Evolutionary conservation across 2,113 vertebrate genomes (phyloP).

Genomic region (Fulmarus glacialis): DNA sequence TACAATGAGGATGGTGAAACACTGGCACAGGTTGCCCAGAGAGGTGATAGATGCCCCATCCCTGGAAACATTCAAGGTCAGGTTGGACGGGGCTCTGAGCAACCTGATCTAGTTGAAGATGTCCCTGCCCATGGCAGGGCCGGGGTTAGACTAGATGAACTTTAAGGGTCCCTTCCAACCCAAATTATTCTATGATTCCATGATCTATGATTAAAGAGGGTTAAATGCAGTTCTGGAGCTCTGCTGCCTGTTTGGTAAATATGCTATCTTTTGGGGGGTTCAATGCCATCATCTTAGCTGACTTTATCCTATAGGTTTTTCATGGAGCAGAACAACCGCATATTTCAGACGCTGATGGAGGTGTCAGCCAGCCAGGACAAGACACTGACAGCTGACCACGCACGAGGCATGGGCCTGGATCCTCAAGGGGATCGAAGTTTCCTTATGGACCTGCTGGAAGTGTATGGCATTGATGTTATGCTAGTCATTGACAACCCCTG

Average conservation of each 20-base stretch:
- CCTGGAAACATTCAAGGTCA: no score
- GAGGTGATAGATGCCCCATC: no score
- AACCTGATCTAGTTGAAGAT: no score
- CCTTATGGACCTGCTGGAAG: constrained; percentile 93
- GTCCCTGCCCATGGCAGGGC: no score
- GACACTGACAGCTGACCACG: constrained; percentile 90
- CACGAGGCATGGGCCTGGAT: constrained; percentile 96
- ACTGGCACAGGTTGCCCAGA: no score
- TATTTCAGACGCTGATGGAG: constrained; percentile 94
- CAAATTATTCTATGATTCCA: background rate
- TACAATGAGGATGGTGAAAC: no score
- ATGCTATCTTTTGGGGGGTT: background rate
- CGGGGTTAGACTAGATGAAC: no score
- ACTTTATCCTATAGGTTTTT: constrained; percentile 86
- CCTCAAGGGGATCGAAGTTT: constrained; percentile 93
- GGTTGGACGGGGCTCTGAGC: no score
- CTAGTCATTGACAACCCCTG: constrained; percentile 96
- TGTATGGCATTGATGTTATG: constrained; percentile 93
- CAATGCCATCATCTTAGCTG: background rate
- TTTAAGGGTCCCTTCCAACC: no score
- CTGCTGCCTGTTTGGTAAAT: background rate
- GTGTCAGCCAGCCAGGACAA: constrained; percentile 90
- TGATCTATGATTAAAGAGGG: background rate
- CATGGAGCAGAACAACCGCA: constrained; percentile 97
- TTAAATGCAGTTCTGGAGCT: background rate